Percentiles rank a stretch among this genome's conserved stretches.
Evolutionary conservation across 2,888 invertebrate genomes (phyloP).

Genomic region (Meta bourneti): DNA sequence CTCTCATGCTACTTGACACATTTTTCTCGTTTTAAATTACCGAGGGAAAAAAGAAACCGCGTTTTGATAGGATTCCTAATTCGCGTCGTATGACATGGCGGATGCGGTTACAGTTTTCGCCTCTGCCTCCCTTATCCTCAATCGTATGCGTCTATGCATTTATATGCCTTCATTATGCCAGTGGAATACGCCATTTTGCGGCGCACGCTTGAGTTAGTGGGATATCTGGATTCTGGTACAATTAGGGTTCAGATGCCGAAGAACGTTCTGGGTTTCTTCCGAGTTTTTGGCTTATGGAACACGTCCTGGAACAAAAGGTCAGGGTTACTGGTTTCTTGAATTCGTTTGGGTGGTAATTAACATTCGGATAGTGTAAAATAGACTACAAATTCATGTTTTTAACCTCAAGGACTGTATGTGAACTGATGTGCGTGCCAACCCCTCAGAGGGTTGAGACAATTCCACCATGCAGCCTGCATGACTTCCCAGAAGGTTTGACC

Average conservation of each 20-base stretch:
- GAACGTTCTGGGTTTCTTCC: background rate
- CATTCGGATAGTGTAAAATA: background rate
- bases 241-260: background rate
- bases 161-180: constrained; percentile 46
- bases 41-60: background rate
- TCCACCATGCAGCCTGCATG: too few species aligned
- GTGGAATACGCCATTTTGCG: background rate
- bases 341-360: background rate
- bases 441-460: too few species aligned
- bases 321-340: background rate
- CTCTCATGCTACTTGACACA: background rate
- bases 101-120: background rate
- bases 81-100: background rate
- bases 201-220: background rate
- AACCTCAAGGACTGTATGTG: too few species aligned
- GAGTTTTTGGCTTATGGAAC: background rate
- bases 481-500: too few species aligned
- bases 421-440: too few species aligned
- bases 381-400: too few species aligned
- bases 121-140: background rate
- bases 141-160: constrained; percentile 33
- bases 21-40: constrained; percentile 1
- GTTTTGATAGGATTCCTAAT: constrained; percentile 15
- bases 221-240: background rate
- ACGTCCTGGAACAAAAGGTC: background rate